These are phyloP conservation scores for Anastrepha obliqua DNA, from an alignment of 1,140 invertebrate species.

Conservation along the genomic window DNA sequence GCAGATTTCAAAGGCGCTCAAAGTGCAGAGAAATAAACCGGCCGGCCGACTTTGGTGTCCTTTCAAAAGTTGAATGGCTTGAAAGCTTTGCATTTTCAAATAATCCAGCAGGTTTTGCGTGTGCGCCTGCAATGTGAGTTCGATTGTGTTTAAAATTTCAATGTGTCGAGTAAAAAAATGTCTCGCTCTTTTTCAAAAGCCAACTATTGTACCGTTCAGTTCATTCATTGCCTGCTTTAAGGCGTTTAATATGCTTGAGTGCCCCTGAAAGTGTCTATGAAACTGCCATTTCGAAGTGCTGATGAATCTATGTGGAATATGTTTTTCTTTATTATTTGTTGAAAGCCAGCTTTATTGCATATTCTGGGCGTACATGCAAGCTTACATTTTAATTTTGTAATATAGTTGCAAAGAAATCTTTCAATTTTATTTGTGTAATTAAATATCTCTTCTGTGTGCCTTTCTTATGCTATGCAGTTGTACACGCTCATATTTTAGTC, in stretches of 20 bases:
- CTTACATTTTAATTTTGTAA: no score
- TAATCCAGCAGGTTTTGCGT: not conserved
- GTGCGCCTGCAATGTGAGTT: not conserved
- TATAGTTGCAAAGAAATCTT: no score
- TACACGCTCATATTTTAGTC: no score
- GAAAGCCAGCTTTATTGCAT: no score
- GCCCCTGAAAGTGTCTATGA: not conserved
- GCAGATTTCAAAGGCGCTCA: not conserved
- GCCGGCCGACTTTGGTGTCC: not conserved
- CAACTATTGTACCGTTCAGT: not conserved
- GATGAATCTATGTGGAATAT: not conserved
- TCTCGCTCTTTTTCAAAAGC: not conserved
- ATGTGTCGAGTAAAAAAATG: not conserved
- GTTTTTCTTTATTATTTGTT: not conserved
- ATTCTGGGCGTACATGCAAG: no score
- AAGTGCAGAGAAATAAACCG: not conserved
- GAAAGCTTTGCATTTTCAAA: not conserved
- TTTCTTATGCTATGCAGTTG: no score
- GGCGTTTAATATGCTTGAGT: not conserved
- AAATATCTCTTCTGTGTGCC: no score
- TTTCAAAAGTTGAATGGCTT: not conserved
- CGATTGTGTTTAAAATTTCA: not conserved
- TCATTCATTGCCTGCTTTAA: slow-evolving; percentile 18
- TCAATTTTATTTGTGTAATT: no score
- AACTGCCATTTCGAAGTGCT: not conserved